Base-by-base conservation (phyloP, 2,888 invertebrate genomes). In the Lymantria monacha region DNA sequence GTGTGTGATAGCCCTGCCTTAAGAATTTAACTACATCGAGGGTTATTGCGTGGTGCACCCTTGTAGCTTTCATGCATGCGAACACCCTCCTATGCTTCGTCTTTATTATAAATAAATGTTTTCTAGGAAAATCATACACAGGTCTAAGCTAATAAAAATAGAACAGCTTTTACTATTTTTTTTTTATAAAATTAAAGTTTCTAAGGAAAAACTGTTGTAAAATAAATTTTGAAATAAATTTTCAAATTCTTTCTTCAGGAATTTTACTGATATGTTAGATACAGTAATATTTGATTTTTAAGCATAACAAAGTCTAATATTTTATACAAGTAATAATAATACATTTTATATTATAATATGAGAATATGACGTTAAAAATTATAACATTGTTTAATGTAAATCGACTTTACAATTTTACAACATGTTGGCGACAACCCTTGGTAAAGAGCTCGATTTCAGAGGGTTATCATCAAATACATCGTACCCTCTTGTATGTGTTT, bases 381-480 rank as follows among this genome's bases (percentile, higher is more conserved):
- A 22, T 22, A 22, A 22, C 22, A 22, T 5, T 5, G 22, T 22
- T 22, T 22, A 22, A 22, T 22, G 22, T 22, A 22, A 22, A 22
- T 5, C 3, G 22, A 22, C 22, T 3, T 22, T 22, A 5, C 22
- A 22, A 22, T 22, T 22, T 33, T 33, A 38, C 12, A 37, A 11
- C 9, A 42, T 38, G 11, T 33, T 0, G 2, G 44, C 48, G 38
- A n/a, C 76, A 83, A 45, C 86, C 86, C 85, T 86, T 59, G 9
- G 46, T 49, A 45, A 58, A 74, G 71, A 74, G 72, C 66, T 74
- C 72, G 65, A 68, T 72, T 66, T 65, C 63, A 51, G 76, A 83
- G 82, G 83, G 84, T 81, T 83, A 80, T 74, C 79, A 59, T 66
- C 59, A 57, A 64, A 59, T 60, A 69, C 63, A 72, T 71, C 74